Evolutionary conservation across 1,140 invertebrate species (phyloP).

Genomic region (Himalopsyche phryganea): DNA sequence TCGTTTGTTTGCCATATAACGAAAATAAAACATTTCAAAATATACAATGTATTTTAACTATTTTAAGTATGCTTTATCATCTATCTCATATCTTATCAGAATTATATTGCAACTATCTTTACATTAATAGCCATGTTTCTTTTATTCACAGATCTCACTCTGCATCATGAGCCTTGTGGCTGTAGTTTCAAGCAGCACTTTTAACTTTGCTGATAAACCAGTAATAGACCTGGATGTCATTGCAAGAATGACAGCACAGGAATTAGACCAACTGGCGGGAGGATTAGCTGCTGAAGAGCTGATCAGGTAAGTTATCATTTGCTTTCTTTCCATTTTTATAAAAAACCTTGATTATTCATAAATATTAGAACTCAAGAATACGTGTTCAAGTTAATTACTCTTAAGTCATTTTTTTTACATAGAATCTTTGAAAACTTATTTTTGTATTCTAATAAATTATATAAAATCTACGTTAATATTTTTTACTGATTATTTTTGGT

Average conservation of each 20-base stretch:
- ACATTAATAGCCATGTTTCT: too few relatives aligned
- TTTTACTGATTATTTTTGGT: too few relatives aligned
- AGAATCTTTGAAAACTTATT: too few relatives aligned
- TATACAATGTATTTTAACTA: too few relatives aligned
- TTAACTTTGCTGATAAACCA: constrained; percentile 39
- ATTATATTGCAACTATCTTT: too few relatives aligned
- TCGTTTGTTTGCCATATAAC: too few relatives aligned
- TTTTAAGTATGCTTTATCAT: too few relatives aligned
- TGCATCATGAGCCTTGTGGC: constrained; percentile 11
- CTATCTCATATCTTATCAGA: too few relatives aligned
- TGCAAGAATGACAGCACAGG: constrained; percentile 48
- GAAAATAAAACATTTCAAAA: too few relatives aligned
- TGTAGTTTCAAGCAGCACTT: constrained; percentile 30
- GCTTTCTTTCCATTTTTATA: not conserved
- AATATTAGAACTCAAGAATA: not conserved
- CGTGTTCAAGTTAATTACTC: not conserved
- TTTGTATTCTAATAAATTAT: too few relatives aligned
- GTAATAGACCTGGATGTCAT: constrained; percentile 51
- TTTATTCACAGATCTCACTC: constrained; percentile 14
- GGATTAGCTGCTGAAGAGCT: constrained; percentile 50
- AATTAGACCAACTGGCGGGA: constrained; percentile 47
- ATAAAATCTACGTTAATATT: too few relatives aligned
- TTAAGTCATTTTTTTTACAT: too few relatives aligned
- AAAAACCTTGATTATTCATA: not conserved
- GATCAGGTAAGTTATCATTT: constrained; percentile 41